Evolutionary conservation across 2,888 invertebrate species (phyloP).

Genomic region (Thymelicus lineola): DNA sequence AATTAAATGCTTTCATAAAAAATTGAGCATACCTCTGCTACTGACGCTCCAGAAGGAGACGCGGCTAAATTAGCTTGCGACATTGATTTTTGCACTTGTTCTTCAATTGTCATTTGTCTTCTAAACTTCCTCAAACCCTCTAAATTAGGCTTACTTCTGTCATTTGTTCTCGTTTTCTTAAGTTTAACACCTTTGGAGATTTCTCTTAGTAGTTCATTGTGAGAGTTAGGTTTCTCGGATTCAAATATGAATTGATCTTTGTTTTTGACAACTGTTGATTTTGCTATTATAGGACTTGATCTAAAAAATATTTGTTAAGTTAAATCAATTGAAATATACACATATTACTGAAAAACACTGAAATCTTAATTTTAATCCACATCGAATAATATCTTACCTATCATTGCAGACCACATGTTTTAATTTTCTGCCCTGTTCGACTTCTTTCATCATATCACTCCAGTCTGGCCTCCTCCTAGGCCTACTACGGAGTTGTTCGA

Average conservation of each 20-base stretch:
- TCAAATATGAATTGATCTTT: conserved; percentile 94
- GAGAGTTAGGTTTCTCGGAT: conserved; percentile 92
- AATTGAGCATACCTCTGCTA: conserved; percentile 60
- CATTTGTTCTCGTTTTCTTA: conserved; percentile 92
- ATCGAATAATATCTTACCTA: conserved; percentile 70
- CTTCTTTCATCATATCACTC: conserved; percentile 96
- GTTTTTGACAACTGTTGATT: conserved; percentile 87
- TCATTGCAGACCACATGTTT: conserved; percentile 95
- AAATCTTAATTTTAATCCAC: too few relatives aligned
- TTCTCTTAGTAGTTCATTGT: conserved; percentile 92
- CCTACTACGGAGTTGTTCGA: conserved; percentile 90
- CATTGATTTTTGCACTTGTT: conserved; percentile 93
- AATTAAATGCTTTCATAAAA: background rate
- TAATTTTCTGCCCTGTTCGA: conserved; percentile 91
- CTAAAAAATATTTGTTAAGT: conserved; percentile 61
- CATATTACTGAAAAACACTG: too few relatives aligned
- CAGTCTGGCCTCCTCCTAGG: conserved; percentile 94
- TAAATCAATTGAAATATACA: conserved; percentile 4
- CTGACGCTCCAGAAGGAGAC: conserved; percentile 72
- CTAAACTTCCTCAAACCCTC: conserved; percentile 94
- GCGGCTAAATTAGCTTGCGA: conserved; percentile 87
- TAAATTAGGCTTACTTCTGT: conserved; percentile 93
- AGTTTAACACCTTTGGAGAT: conserved; percentile 91
- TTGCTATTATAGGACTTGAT: conserved; percentile 86
- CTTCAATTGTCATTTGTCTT: conserved; percentile 95